Conservation (phyloP, 2,113 vertebrate genomes). For the Hylia prasina region DNA sequence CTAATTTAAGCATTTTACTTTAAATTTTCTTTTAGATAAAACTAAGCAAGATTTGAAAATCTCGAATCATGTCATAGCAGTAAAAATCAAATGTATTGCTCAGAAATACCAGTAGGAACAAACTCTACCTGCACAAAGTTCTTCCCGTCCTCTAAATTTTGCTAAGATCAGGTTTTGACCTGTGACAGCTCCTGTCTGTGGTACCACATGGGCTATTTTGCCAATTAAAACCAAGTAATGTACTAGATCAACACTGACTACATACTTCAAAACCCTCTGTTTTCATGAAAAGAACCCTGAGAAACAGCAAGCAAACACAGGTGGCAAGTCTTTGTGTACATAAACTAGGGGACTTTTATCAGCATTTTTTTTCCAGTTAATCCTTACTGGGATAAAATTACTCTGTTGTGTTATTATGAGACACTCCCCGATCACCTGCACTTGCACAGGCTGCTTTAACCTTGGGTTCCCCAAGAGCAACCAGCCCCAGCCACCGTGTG, state of each 20-base stretch:
- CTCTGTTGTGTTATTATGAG: background rate
- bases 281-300: background rate
- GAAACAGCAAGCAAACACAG: background rate
- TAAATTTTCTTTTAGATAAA: background rate
- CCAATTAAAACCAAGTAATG: background rate
- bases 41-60: background rate
- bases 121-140: background rate
- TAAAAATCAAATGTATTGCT: background rate
- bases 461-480: background rate
- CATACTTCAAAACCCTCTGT: background rate
- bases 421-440: background rate
- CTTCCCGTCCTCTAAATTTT: background rate
- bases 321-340: background rate
- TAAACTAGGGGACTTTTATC: background rate
- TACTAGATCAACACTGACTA: fast-evolving
- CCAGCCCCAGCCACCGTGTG: background rate
- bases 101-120: background rate
- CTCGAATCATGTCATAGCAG: background rate
- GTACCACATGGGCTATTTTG: background rate
- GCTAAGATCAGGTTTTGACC: background rate
- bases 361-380: background rate
- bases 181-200: background rate
- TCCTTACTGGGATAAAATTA: background rate
- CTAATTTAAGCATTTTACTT: constrained; percentile 3
- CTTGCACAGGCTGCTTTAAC: background rate